Evolutionary conservation across 2,113 vertebrate genomes (phyloP).

Genomic region (Syrmaticus mikado): DNA sequence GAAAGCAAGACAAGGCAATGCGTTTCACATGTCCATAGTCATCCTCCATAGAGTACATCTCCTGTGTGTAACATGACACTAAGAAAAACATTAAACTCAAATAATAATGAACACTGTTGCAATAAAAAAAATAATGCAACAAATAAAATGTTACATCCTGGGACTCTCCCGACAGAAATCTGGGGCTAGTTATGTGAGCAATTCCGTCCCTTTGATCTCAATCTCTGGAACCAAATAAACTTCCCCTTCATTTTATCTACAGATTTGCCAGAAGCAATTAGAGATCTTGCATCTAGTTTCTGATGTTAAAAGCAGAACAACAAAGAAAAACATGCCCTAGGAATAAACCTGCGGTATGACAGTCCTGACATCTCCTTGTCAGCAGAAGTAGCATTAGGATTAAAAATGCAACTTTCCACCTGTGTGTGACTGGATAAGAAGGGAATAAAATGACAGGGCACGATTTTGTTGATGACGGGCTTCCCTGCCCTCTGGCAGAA

Average conservation of each 20-base stretch:
- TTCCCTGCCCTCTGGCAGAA: background rate
- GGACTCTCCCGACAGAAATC: background rate
- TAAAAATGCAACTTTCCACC: background rate
- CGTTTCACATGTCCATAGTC: fast-evolving
- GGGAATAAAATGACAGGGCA: background rate
- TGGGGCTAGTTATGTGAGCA: background rate
- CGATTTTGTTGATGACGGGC: background rate
- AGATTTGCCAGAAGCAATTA: background rate
- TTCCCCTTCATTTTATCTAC: background rate
- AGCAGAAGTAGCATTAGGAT: background rate
- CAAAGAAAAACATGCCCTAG: background rate
- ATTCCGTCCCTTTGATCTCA: background rate
- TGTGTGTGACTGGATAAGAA: background rate
- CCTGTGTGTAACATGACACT: background rate
- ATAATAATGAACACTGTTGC: background rate
- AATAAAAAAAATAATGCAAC: background rate
- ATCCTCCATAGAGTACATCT: background rate
- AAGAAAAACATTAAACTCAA: background rate
- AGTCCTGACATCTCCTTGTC: background rate
- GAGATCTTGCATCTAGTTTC: background rate
- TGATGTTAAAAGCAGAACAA: background rate
- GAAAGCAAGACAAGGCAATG: background rate
- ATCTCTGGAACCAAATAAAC: background rate
- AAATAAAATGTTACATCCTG: background rate
- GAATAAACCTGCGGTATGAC: background rate